Evolutionary conservation across 2,888 invertebrate species (phyloP).

Genomic region (Pollenia angustigena): DNA sequence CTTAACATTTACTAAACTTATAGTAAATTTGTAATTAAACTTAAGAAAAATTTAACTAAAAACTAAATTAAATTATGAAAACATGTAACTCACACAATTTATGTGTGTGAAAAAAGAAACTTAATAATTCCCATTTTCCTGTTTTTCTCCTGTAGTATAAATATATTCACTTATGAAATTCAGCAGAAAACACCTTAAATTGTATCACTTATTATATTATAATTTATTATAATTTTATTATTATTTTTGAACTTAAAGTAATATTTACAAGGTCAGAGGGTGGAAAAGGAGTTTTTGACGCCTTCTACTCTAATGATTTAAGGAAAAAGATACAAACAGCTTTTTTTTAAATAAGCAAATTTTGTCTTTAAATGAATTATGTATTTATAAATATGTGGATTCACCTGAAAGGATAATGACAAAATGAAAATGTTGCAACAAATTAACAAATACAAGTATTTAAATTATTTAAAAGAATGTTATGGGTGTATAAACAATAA

Average conservation of each 20-base stretch:
- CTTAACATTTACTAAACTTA: slow-evolving; percentile 60
- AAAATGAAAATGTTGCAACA: slow-evolving; percentile 64
- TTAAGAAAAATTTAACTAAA: slow-evolving; percentile 22
- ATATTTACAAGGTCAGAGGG: slow-evolving; percentile 69
- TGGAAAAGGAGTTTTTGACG: slow-evolving; percentile 33
- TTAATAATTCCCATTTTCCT: slow-evolving; percentile 2
- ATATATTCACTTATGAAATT: slow-evolving; percentile 10
- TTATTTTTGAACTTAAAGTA: slow-evolving; percentile 58
- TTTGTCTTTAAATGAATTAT: slow-evolving; percentile 34
- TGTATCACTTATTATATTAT: slow-evolving; percentile 34
- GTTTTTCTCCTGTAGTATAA: slow-evolving; percentile 12
- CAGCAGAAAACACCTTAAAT: slow-evolving; percentile 24
- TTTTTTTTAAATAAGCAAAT: slow-evolving; percentile 16
- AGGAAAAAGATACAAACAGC: slow-evolving; percentile 38
- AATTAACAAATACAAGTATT: slow-evolving; percentile 39
- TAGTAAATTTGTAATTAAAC: slow-evolving; percentile 44
- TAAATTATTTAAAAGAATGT: background rate
- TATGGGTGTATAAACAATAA: background rate
- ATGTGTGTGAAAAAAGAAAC: slow-evolving; percentile 4
- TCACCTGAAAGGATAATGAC: slow-evolving; percentile 80
- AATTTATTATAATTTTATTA: slow-evolving; percentile 14
- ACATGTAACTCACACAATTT: slow-evolving; percentile 25
- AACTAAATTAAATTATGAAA: slow-evolving; percentile 43
- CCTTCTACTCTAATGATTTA: slow-evolving; percentile 21
- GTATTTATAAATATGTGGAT: slow-evolving; percentile 82